A percentile compares a stretch with the other conserved stretches of the same genome.
Evolutionary conservation across 2,113 vertebrate genomes (phyloP).

Genomic region (Castor canadensis): DNA sequence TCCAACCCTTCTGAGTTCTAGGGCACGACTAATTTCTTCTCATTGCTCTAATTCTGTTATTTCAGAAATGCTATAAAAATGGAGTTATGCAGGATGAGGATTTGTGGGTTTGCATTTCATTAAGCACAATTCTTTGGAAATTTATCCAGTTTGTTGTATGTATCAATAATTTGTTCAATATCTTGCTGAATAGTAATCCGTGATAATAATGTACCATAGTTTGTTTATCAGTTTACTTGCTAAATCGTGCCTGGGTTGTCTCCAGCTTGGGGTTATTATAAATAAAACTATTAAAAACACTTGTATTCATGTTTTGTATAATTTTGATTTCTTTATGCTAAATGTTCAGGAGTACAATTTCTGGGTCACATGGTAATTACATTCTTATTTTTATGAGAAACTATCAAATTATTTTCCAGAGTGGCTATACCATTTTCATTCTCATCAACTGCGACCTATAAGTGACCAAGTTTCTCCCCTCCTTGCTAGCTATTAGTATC

Average conservation of each 20-base stretch:
- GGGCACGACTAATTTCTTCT: background rate
- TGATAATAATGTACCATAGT: background rate
- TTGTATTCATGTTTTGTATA: background rate
- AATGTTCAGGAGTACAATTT: background rate
- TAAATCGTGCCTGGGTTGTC: background rate
- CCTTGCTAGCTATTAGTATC: background rate
- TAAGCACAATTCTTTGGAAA: background rate
- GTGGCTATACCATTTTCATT: background rate
- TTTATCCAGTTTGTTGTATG: background rate
- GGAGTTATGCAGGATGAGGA: background rate
- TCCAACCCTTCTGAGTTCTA: background rate
- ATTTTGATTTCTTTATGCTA: background rate
- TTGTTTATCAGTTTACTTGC: background rate
- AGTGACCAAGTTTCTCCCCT: background rate
- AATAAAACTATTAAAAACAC: background rate
- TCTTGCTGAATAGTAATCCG: background rate
- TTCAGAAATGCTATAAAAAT: background rate
- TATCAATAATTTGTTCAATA: background rate
- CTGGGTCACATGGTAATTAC: background rate
- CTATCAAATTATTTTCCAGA: background rate
- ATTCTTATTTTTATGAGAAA: conserved; percentile 23
- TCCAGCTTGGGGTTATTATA: background rate
- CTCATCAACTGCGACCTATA: background rate
- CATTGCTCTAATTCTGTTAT: background rate
- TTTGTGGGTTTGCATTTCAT: background rate